Evolutionary conservation across 2,113 vertebrate species (phyloP).

Genomic region (Bothrops jararaca): DNA sequence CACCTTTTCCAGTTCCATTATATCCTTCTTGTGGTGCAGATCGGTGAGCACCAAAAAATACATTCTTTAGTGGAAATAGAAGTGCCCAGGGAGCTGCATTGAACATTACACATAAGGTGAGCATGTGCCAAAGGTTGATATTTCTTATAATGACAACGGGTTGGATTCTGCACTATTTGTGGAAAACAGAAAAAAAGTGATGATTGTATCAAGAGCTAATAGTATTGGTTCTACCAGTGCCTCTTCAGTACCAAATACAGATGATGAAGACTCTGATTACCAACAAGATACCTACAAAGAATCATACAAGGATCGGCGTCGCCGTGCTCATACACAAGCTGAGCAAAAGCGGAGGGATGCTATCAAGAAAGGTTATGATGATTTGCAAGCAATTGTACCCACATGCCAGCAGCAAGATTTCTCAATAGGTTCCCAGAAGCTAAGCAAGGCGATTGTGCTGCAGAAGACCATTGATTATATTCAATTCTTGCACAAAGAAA

Average conservation of each 20-base stretch:
- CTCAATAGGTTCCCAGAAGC: conserved; percentile 88
- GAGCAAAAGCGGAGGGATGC: conserved; percentile 94
- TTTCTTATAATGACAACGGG: too few species aligned
- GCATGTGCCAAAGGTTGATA: too few species aligned
- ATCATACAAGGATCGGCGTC: conserved; percentile 88
- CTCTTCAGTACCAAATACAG: too few species aligned
- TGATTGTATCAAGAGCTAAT: too few species aligned
- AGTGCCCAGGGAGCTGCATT: neutral
- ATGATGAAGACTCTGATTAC: conserved; percentile 97
- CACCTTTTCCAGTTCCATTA: too few species aligned
- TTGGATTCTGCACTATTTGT: too few species aligned
- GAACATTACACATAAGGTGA: too few species aligned
- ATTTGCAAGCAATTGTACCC: conserved; percentile 92
- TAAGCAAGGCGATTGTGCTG: conserved; percentile 93
- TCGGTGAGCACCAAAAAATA: neutral
- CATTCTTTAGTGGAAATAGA: neutral
- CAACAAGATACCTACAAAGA: conserved; percentile 89
- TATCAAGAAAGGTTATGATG: conserved; percentile 99
- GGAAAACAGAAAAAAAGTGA: too few species aligned
- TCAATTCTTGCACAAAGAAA: conserved; percentile 98
- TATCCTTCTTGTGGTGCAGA: too few species aligned
- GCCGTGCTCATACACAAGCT: conserved; percentile 90
- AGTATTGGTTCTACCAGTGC: too few species aligned
- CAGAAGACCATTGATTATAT: conserved; percentile 99
- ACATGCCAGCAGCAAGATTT: conserved; percentile 96